phyloP scores from a whole-genome alignment of 2,113 vertebrate genomes.

The Limanda limanda region DNA sequence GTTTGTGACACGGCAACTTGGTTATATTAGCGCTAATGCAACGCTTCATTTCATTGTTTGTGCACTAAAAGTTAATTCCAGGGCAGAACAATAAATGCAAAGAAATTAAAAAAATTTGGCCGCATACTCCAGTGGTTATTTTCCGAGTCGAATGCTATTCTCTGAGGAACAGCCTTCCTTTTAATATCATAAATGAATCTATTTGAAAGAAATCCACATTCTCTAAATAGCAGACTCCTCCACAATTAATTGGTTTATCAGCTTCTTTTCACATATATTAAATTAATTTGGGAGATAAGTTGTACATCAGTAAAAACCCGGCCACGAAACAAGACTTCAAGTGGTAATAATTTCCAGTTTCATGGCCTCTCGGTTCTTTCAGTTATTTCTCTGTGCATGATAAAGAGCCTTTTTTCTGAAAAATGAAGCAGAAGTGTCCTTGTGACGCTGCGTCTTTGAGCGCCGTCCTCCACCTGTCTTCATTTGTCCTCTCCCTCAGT shows the following conservation, averaged over 20 bases:
- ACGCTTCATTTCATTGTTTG: slow-evolving; percentile 17
- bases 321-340: slow-evolving; percentile 1
- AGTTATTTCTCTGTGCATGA: background rate
- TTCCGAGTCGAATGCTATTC: slow-evolving; percentile 14
- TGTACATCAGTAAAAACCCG: slow-evolving; percentile 15
- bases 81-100: slow-evolving; percentile 22
- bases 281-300: slow-evolving; percentile 38
- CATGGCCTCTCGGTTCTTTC: slow-evolving; percentile 21
- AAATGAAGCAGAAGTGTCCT: slow-evolving; percentile 25
- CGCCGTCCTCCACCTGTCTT: slow-evolving; percentile 19
- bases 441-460: slow-evolving; percentile 3
- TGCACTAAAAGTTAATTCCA: slow-evolving; percentile 24
- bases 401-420: background rate
- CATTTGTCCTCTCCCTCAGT: slow-evolving; percentile 13
- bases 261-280: slow-evolving; percentile 46
- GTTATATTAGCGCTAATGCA: background rate
- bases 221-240: slow-evolving; percentile 9
- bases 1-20: background rate
- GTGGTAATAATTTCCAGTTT: slow-evolving; percentile 10
- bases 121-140: slow-evolving; percentile 3
- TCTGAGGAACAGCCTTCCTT: slow-evolving; percentile 47
- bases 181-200: slow-evolving; percentile 38
- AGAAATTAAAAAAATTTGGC: slow-evolving; percentile 10
- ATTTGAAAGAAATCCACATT: slow-evolving; percentile 39
- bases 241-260: slow-evolving; percentile 52